These are phyloP conservation scores for Zaprionus davidi DNA, from an alignment of 1,140 invertebrate species.

Conservation along the genomic window DNA sequence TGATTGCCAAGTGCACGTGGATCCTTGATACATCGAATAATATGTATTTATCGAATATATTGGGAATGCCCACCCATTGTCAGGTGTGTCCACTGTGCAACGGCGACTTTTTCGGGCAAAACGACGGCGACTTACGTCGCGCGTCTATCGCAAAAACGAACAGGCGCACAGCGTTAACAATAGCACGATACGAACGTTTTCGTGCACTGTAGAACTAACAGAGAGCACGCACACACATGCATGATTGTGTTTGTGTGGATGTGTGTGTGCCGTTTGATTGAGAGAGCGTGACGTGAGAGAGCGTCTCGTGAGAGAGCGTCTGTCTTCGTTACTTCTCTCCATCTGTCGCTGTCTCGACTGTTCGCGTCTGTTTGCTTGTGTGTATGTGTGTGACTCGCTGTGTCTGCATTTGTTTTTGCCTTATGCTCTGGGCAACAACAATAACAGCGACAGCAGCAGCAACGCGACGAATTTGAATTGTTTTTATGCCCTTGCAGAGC, in stretches of 20 bases:
- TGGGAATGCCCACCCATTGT: neutral
- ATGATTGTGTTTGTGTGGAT: neutral
- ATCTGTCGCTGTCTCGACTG: conserved; percentile 22
- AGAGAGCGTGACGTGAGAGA: conserved; percentile 21
- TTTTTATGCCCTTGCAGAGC: conserved; percentile 36
- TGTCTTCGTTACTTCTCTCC: conserved; percentile 1
- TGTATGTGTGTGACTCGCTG: conserved; percentile 10
- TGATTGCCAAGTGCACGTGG: neutral
- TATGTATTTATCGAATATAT: conserved; percentile 6
- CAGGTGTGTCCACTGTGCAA: conserved; percentile 50
- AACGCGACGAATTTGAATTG: conserved; percentile 26
- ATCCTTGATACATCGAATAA: neutral
- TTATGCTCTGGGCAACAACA: conserved; percentile 33
- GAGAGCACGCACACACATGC: neutral
- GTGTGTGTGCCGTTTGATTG: neutral
- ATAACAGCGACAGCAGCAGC: conserved; percentile 18
- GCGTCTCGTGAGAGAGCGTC: conserved; percentile 5
- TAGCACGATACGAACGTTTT: conserved; percentile 23
- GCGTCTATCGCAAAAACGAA: conserved; percentile 84
- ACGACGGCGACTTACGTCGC: conserved; percentile 82
- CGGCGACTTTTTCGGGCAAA: conserved; percentile 70
- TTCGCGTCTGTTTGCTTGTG: neutral
- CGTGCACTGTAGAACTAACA: conserved; percentile 5
- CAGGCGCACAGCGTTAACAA: conserved; percentile 65
- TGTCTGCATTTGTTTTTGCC: conserved; percentile 44